Evolutionary conservation across 1,140 invertebrate species (phyloP).

Genomic region (Mylabris phalerata): DNA sequence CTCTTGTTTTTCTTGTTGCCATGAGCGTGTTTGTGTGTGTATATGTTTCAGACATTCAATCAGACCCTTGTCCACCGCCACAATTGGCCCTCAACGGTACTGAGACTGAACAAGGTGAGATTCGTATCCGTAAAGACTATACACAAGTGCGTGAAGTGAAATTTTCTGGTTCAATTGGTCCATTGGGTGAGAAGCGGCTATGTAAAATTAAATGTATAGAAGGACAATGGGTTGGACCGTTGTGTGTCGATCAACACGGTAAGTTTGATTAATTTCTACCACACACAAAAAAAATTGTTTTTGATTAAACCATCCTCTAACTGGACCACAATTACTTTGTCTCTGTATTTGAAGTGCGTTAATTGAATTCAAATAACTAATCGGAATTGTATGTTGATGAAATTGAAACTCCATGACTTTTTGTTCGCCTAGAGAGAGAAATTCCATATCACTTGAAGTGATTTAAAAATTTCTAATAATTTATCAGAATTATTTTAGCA

Average conservation of each 20-base stretch:
- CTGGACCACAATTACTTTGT: no score
- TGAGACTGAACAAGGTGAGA: conserved; percentile 33
- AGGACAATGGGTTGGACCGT: conserved; percentile 71
- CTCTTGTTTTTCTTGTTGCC: neutral
- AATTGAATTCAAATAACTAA: no score
- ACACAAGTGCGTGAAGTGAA: conserved; percentile 49
- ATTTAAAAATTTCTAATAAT: no score
- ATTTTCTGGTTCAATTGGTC: conserved; percentile 63
- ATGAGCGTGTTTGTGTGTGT: neutral
- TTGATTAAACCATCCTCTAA: neutral
- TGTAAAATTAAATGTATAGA: conserved; percentile 77
- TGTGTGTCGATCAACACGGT: conserved; percentile 53
- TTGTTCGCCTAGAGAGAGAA: no score
- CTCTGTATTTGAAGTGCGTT: no score
- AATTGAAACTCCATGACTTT: no score
- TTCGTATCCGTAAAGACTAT: conserved; percentile 33
- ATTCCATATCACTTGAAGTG: no score
- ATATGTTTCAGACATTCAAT: conserved; percentile 30
- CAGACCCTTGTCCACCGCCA: conserved; percentile 36
- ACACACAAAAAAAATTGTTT: neutral
- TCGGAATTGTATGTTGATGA: no score
- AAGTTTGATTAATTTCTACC: conserved; percentile 5
- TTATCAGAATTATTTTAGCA: no score
- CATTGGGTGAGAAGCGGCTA: conserved; percentile 57
- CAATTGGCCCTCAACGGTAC: conserved; percentile 36